Evolutionary conservation across 2,113 vertebrate genomes (phyloP), one percentile per base, ranked within the genome.

Genomic region (Amblyornis subalaris): DNA sequence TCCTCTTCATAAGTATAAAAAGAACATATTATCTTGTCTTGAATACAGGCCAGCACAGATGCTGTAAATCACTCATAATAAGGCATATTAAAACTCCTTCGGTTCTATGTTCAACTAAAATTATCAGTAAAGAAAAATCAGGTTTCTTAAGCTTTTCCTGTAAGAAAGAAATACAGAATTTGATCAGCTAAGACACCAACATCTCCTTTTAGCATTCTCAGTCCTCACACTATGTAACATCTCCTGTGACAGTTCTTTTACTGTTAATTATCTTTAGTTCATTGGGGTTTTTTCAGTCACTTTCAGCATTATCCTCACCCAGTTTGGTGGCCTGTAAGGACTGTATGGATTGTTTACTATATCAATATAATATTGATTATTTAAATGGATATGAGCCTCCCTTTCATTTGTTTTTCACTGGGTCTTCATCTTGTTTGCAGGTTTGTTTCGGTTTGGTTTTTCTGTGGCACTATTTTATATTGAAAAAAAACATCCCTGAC

Each of bases 1-100:
- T 71, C 74, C 71, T 73, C 91, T 89, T 82, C 51, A 3, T 29
- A 89, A 93, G 31, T 91, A 93, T 88, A 95, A 94, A 93, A 88
- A 88, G 40, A 93, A 84, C 25, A 22, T 28, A 91, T 42, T 90
- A 86, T 92, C 62, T 88, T 95, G 74, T 71, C 78, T 85, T 88
- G 72, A 94, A 77, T 55, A 71, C 71, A 90, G 48, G 64, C 67
- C 90, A 91, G 51, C 44, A 67, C 23, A 91, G 74, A 80, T 40
- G 61, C 75, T 83, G 92, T 48, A 95, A 88, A 93, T 87, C 72
- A 88, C 51, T 74, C 85, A 74, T 55, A 89, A 80, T 64, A 89
- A 74, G 44, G 67, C 40, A 47, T 10, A 88, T 62, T 73, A 91
- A 88, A 90, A 80, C 44, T 94, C 67, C 19, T 91, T 54, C 2